Base-by-base conservation (phyloP, 2,797 vertebrate genomes). In the Spheniscus humboldti region DNA sequence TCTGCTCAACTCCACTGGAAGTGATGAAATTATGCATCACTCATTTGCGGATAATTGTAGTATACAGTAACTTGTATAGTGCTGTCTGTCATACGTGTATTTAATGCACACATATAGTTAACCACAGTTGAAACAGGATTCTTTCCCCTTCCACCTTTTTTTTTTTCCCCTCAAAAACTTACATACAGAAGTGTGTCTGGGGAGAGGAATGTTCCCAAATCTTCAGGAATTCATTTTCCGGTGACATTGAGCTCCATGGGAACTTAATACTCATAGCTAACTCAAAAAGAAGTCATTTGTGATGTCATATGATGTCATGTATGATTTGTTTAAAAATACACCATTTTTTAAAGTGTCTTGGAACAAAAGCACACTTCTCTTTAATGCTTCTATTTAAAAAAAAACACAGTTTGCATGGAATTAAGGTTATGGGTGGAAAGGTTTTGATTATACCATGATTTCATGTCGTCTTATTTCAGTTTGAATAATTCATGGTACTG, bases 11-110 rank as follows among this genome's bases (percentile, higher is more conserved):
- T 74, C 11, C 45, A 33, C 31, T 91, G 63, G 19, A 75, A 52
- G 14, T 76, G 62, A 28, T 73, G 62, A 78, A 52, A 88, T 86
- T 20, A 24, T 11, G 7, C 24, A 16, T 64, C 30, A 19, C 24
- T 80, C 18, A 15, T 78, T 77, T 72, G 18, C 86, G 67, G 24
- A 7, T 77, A 24, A 12, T 28, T 76, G 57, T 43, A 66, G 52
- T 15, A 12, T 35, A n/a, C 23, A 4, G 13, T 48, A 48, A 71
- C 23, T 31, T 28, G 3, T n/a, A 10, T 28, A 28, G 20, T 4
- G 3, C 13, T 11, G 2, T 56, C 64, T 74, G 18, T 6, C 37
- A 4, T 47, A 8, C 0, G 1, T 50, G 8, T 59, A 47, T 87
- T 73, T 76, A 76, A 31, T 67, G 53, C 39, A 33, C 6, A 5